Evolutionary conservation across 2,888 invertebrate genomes (phyloP), one percentile per base, ranked within the genome.

Genomic region (Pristionchus fissidentatus): DNA sequence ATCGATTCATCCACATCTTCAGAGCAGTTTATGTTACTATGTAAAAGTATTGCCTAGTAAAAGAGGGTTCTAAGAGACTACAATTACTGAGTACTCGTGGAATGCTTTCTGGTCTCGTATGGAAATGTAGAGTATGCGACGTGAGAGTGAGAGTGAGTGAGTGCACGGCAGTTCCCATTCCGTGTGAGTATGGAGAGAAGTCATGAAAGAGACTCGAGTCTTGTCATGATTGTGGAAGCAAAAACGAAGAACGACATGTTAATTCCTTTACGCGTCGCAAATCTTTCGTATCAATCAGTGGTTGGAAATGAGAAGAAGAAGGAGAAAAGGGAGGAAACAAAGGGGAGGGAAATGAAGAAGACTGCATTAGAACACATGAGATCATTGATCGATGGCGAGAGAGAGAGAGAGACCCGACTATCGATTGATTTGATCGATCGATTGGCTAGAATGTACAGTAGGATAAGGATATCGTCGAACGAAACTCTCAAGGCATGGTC

Each of bases 401-500:
- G 57, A n/a, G 41, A 46, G 29, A 81, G 46, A 32, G 62, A 22
- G 43, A 41, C 41, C 46, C 35, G 62, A 66, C 46, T 46, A 46
- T 62, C 35, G 35, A 29, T 81, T 43, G 80, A 55, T 52, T 55
- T 35, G 0, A 80, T 60, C 55, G 10, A 49, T 80, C 60, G 29
- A 46, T 46, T 35, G 62, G 46, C 60, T 10, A 79, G 38, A 52
- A 60, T 62, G 60, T 81, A 81, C 62, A 81, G 8, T 60, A 62
- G 32, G 10, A 62, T 26, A 46, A 62, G 32, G 46, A 38, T 29
- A 43, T 13, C 7, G 32, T 29, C n/a, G n/a, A n/a, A n/a, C n/a
- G n/a, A 38, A 70, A 19, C 13, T 26, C 2, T 82, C 83, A 85
- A 26, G 81, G 75, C 81, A 83, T 62, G 3, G 83, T 84, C 85